These are phyloP conservation scores for Gallirallus australis DNA, from an alignment of 2,797 vertebrate genomes.

Conservation along the genomic window DNA sequence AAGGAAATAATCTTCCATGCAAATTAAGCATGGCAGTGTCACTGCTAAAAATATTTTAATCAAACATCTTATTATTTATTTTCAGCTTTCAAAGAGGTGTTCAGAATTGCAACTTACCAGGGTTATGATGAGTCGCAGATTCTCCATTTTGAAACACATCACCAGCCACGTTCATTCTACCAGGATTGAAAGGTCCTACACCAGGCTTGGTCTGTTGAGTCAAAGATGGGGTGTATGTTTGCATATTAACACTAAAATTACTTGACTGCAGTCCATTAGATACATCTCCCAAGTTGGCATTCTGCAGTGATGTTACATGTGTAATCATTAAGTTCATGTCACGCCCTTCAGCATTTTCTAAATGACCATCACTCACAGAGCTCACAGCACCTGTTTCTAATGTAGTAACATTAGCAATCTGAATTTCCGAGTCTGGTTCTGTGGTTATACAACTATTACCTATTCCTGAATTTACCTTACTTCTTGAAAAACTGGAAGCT, in stretches of 20 bases:
- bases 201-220: conserved; percentile 85
- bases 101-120: conserved; percentile 82
- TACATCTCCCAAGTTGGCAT: conserved; percentile 81
- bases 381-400: conserved; percentile 83
- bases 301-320: conserved; percentile 95
- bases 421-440: conserved; percentile 96
- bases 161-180: conserved; percentile 87
- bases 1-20: background rate
- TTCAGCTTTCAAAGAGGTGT: background rate
- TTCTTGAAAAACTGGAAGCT: conserved; percentile 83
- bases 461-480: conserved; percentile 84
- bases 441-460: conserved; percentile 89
- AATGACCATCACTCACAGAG: conserved; percentile 77
- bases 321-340: conserved; percentile 98
- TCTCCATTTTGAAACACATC: conserved; percentile 96
- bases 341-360: conserved; percentile 79
- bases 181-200: conserved; percentile 94
- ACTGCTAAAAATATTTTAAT: background rate
- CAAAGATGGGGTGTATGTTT: conserved; percentile 87
- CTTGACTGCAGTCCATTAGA: conserved; percentile 93
- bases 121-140: conserved; percentile 89
- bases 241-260: conserved; percentile 84
- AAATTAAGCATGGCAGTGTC: background rate
- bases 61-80: background rate
- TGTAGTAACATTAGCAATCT: conserved; percentile 96